Evolutionary conservation across 2,797 vertebrate genomes (phyloP).

Genomic region (Falco naumanni): DNA sequence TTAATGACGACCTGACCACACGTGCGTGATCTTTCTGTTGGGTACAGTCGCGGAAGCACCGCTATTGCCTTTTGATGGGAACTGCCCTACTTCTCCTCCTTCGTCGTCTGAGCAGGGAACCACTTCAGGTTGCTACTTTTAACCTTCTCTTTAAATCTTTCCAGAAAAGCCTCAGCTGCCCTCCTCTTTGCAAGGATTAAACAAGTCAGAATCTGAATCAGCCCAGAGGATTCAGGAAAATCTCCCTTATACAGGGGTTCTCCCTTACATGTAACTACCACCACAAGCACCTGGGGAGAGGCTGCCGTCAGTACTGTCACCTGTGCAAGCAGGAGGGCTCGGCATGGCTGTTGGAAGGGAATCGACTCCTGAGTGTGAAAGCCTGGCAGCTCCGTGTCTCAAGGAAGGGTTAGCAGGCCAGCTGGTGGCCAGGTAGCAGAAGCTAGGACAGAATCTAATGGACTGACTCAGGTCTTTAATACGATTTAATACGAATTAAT

Average conservation of each 20-base stretch:
- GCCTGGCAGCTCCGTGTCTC: neutral
- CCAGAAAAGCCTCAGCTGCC: neutral
- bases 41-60: neutral
- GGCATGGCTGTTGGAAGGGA: neutral
- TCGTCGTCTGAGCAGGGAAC: neutral
- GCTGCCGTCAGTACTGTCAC: neutral
- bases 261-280: neutral
- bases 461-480: neutral
- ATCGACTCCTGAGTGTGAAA: neutral
- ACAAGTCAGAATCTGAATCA: neutral
- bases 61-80: neutral
- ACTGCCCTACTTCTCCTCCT: neutral
- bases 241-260: rapidly evolving
- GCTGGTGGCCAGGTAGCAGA: neutral
- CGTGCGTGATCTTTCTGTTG: rapidly evolving
- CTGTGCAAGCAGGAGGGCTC: neutral
- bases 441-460: neutral
- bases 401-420: neutral
- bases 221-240: too few species aligned
- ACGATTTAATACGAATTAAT: neutral
- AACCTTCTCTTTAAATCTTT: neutral
- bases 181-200: rapidly evolving
- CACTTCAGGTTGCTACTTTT: neutral
- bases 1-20: neutral
- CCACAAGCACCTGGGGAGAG: neutral